Evolutionary conservation across 2,888 invertebrate species (phyloP).

Genomic region (Acanthococcus lagerstroemiae): DNA sequence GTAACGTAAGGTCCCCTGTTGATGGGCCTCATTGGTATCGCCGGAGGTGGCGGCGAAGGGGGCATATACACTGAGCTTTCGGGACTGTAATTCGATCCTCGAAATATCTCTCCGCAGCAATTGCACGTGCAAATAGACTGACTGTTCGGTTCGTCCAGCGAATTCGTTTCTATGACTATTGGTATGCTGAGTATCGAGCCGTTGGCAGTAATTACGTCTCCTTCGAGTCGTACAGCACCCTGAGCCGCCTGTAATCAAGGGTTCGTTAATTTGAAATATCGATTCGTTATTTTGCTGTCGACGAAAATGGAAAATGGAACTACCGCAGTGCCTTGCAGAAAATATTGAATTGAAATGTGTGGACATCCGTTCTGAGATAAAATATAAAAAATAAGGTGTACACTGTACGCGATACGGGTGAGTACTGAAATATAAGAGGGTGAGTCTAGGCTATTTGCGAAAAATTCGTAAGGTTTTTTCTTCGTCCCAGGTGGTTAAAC

Average conservation of each 20-base stretch:
- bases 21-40: constrained; percentile 19
- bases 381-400: no score
- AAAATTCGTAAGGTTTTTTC: not conserved
- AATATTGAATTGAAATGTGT: no score
- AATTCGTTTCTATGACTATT: constrained; percentile 43
- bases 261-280: no score
- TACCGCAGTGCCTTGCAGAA: no score
- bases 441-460: no score
- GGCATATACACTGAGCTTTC: constrained; percentile 22
- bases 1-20: constrained; percentile 3
- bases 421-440: no score
- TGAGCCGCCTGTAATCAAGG: constrained; percentile 64
- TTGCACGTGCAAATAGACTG: constrained; percentile 44
- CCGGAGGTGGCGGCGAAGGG: constrained; percentile 21
- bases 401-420: no score
- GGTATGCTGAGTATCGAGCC: constrained; percentile 75
- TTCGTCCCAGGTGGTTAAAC: no score
- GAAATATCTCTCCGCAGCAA: constrained; percentile 37
- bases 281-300: no score
- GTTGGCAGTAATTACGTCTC: constrained; percentile 92
- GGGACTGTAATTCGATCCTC: constrained; percentile 10
- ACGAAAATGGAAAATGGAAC: no score
- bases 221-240: constrained; percentile 88
- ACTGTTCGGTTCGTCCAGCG: constrained; percentile 41
- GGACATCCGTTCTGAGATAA: no score